Base-by-base conservation (phyloP, 2,888 invertebrate species). In the Antheraea assamensis region DNA sequence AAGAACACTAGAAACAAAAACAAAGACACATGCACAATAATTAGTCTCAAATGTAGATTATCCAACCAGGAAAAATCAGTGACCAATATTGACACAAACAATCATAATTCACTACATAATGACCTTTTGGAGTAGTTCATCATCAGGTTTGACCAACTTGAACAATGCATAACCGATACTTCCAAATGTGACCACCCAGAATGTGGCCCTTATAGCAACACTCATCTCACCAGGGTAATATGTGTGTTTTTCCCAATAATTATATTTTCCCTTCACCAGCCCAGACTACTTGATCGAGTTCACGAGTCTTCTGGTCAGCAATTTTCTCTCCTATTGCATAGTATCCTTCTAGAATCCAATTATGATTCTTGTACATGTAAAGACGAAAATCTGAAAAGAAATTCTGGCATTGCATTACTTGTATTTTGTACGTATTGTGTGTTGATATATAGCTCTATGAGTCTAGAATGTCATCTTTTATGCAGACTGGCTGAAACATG, bases 261-360 rank as follows among this genome's bases (percentile, higher is more conserved):
- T 92, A 93, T 80, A 94, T 86, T 88, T 94, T 92, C 82, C 94
- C 92, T 83, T 95, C 94, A 86, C 89, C 88, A 82, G 85, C 88
- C 97, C 96, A 96, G 85, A 95, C 88, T 78, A 90, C 90, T 73
- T 95, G 85, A 88, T 96, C 96, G 72, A 91, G 79, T 78, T 95
- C 90, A 77, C 97, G 90, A 42, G 90, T 94, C 76, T 89, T 92
- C 74, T 88, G 87, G 61, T 95, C 91, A 73, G 96, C 95, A 17
- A 97, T 79, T 66, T 90, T 86, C 90, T 97, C 97, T 74, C 97
- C 97, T 47, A 97, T 81, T 80, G 90, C 90, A 87, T 98, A 98
- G 88, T 96, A 98, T 71, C 95, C 92, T 79, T 97, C 96, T 77
- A 98, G 90, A 52, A 96, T 85, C 83, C 90, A 94, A 72, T 97